phyloP scores from a whole-genome alignment of 2,113 vertebrate species.

The Sinocyclocheilus grahami region DNA sequence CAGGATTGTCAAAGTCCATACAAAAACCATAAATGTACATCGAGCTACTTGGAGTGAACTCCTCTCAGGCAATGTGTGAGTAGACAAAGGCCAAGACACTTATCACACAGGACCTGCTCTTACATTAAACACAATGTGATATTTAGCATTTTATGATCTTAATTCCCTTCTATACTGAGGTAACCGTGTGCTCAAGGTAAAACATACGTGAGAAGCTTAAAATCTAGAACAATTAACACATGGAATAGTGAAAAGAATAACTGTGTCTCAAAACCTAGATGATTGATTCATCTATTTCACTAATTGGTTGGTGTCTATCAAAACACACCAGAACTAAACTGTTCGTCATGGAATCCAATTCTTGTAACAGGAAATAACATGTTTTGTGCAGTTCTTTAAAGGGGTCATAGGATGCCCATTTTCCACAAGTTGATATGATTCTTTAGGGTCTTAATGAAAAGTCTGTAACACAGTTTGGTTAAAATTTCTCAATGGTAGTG shows the following conservation, averaged over 20 bases:
- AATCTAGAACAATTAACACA: background rate
- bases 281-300: background rate
- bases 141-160: background rate
- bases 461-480: too few species aligned
- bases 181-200: background rate
- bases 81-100: background rate
- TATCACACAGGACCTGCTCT: background rate
- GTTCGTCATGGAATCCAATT: background rate
- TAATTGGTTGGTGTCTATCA: background rate
- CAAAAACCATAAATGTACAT: slow-evolving; percentile 45
- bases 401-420: too few species aligned
- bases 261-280: background rate
- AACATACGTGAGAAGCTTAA: background rate
- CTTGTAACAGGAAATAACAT: background rate
- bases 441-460: too few species aligned
- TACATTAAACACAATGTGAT: background rate
- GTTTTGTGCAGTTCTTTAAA: background rate
- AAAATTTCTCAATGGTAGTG: too few species aligned
- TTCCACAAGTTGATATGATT: too few species aligned
- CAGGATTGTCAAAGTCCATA: slow-evolving; percentile 47
- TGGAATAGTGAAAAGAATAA: background rate
- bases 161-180: background rate
- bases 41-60: slow-evolving; percentile 21
- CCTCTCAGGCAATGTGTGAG: slow-evolving; percentile 2
- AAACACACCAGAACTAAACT: background rate